phyloP scores from a whole-genome alignment of 2,888 invertebrate genomes.

The Xestia c-nigrum region DNA sequence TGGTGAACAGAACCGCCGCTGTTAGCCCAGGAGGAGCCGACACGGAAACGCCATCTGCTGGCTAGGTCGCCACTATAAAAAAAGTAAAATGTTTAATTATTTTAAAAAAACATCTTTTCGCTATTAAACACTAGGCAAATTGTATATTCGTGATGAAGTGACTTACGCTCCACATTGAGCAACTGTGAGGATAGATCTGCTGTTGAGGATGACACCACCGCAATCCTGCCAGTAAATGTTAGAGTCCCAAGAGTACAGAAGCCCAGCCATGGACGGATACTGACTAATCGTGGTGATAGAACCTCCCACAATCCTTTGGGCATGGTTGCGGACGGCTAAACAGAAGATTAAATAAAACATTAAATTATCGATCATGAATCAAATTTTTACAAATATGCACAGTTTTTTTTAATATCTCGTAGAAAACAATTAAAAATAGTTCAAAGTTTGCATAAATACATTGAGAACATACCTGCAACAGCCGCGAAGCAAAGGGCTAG shows the following conservation, averaged over 20 bases:
- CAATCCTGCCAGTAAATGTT: constrained; percentile 27
- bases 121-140: background rate
- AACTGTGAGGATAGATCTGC: constrained; percentile 38
- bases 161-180: background rate
- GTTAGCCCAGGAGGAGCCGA: constrained; percentile 69
- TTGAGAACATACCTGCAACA: background rate
- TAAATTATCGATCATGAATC: background rate
- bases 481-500: background rate
- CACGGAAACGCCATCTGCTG: constrained; percentile 65
- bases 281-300: constrained; percentile 11
- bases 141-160: background rate
- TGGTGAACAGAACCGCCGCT: constrained; percentile 70
- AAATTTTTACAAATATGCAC: background rate
- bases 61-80: constrained; percentile 62
- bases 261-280: constrained; percentile 3
- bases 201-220: constrained; percentile 48
- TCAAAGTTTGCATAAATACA: background rate
- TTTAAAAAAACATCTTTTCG: background rate
- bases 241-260: background rate
- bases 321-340: background rate
- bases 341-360: background rate
- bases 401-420: background rate
- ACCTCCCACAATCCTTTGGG: constrained; percentile 20
- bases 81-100: too few species aligned
- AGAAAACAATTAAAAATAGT: background rate